Evolutionary conservation across 1,140 invertebrate species (phyloP).

Genomic region (Drosophila sucinea): DNA sequence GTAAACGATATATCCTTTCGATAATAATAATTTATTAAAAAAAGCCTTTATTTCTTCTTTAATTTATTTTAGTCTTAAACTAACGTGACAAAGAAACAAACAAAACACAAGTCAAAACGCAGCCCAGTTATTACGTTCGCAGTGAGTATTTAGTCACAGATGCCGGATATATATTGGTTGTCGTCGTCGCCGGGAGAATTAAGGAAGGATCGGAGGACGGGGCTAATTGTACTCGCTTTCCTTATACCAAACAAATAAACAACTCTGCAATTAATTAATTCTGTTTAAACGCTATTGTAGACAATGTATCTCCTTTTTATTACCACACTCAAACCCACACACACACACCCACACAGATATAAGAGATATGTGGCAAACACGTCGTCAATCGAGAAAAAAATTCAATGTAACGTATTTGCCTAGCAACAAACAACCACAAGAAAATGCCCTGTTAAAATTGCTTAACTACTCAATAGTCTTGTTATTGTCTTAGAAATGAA

Average conservation of each 20-base stretch:
- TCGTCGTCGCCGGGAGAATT: background rate
- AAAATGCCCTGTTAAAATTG: slow-evolving; percentile 48
- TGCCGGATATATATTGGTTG: background rate
- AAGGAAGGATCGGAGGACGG: background rate
- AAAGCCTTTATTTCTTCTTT: background rate
- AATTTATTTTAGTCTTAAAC: background rate
- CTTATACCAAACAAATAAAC: slow-evolving; percentile 34
- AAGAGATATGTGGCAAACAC: slow-evolving; percentile 8
- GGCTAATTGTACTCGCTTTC: slow-evolving; percentile 30
- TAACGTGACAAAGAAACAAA: background rate
- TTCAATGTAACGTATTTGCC: slow-evolving; percentile 38
- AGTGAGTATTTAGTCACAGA: background rate
- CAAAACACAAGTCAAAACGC: slow-evolving; percentile 13
- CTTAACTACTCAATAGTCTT: slow-evolving; percentile 55
- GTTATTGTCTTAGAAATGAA: slow-evolving; percentile 55
- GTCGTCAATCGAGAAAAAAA: slow-evolving; percentile 15
- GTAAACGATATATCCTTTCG: no score
- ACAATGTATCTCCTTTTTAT: background rate
- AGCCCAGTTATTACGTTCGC: slow-evolving; percentile 19
- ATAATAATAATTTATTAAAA: no score
- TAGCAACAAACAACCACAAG: slow-evolving; percentile 31
- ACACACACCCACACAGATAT: background rate
- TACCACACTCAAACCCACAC: background rate
- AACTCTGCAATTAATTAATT: slow-evolving; percentile 37
- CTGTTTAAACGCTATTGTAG: slow-evolving; percentile 34